A percentile compares a stretch with the other conserved stretches of the same genome.
Evolutionary conservation across 2,797 vertebrate species (phyloP).

Genomic region (Fundulus diaphanus): DNA sequence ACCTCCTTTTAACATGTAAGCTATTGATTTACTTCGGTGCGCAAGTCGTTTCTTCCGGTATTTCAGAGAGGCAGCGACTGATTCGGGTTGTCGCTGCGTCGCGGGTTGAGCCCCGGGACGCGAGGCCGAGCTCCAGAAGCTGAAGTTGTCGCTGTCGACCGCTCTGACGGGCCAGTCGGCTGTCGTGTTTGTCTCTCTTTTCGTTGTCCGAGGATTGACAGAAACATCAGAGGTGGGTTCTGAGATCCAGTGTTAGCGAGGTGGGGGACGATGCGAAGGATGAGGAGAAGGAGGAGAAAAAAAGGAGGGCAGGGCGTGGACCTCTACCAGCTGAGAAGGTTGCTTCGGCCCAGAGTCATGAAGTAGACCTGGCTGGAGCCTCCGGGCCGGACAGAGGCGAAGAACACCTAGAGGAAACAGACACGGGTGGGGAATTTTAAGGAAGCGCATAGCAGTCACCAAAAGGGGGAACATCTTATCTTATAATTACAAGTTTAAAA

Average conservation of each 20-base stretch:
- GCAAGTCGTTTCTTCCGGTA: conserved; percentile 69
- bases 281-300: conserved; percentile 52
- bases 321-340: conserved; percentile 91
- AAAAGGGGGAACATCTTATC: no score
- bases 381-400: conserved; percentile 90
- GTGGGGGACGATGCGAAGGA: conserved; percentile 59
- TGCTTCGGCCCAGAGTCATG: conserved; percentile 91
- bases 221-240: conserved; percentile 80
- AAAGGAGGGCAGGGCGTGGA: conserved; percentile 66
- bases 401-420: conserved; percentile 81
- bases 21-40: conserved; percentile 44
- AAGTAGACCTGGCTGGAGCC: conserved; percentile 96
- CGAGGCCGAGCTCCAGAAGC: conserved; percentile 14
- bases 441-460: no score
- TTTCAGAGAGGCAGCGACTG: conserved; percentile 49
- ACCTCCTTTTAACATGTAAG: conserved; percentile 34
- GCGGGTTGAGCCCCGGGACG: conserved; percentile 12
- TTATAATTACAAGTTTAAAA: no score
- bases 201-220: conserved; percentile 76
- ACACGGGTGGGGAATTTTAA: background rate
- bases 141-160: conserved; percentile 25
- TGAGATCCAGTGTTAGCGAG: conserved; percentile 79
- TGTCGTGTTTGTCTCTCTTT: conserved; percentile 39
- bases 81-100: conserved; percentile 21
- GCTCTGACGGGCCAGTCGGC: conserved; percentile 25